Evolutionary conservation across 2,113 vertebrate species (phyloP).

Genomic region (Chascanopsetta lugubris): DNA sequence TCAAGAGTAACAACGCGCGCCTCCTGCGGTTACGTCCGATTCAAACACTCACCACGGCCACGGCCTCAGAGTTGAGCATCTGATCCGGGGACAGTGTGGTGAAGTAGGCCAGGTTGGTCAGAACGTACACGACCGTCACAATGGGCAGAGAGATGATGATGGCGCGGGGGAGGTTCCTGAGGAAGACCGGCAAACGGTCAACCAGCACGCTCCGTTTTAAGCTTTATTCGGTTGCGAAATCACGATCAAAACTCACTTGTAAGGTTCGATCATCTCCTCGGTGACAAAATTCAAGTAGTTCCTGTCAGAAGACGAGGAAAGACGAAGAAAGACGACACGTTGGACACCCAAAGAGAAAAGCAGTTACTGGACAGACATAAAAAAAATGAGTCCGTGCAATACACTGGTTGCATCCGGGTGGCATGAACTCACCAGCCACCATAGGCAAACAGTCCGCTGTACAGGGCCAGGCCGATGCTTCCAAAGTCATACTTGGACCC

Average conservation of each 20-base stretch:
- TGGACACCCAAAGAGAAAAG: too few relatives aligned
- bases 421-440: slow-evolving; percentile 97
- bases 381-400: too few relatives aligned
- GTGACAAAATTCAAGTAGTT: slow-evolving; percentile 99
- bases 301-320: slow-evolving; percentile 75
- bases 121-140: slow-evolving; percentile 93
- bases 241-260: slow-evolving; percentile 86
- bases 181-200: not conserved
- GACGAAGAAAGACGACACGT: too few relatives aligned
- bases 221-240: too few relatives aligned
- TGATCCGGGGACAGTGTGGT: slow-evolving; percentile 88
- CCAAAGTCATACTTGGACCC: slow-evolving; percentile 87
- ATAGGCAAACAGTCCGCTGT: slow-evolving; percentile 96
- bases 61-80: slow-evolving; percentile 91
- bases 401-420: too few relatives aligned
- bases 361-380: too few relatives aligned
- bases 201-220: too few relatives aligned
- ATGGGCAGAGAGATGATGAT: slow-evolving; percentile 98
- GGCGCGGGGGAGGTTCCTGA: slow-evolving; percentile 94
- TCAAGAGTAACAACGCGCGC: too few relatives aligned
- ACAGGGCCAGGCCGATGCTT: slow-evolving; percentile 90
- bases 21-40: too few relatives aligned
- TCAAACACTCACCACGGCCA: slow-evolving; percentile 92
- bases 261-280: slow-evolving; percentile 98
- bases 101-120: slow-evolving; percentile 98